Base-by-base conservation (phyloP, 2,113 vertebrate genomes). In the Neogale vison region DNA sequence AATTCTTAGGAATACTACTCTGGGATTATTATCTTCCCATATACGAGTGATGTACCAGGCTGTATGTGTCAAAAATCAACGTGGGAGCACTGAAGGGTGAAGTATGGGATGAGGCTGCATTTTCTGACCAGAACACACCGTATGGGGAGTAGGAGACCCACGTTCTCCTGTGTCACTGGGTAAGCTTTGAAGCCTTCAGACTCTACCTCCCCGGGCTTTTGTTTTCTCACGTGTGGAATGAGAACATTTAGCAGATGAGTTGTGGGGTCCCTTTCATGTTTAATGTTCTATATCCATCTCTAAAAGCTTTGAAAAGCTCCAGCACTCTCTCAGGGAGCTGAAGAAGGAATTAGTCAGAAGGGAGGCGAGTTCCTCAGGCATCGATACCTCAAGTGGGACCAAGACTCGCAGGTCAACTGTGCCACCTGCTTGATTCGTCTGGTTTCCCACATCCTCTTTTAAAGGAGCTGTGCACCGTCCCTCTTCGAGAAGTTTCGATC, bases 371-470 rank as follows among this genome's bases (percentile, higher is more conserved):
- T 92, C 47, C 55, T 72, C 31, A 72, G 47, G 42, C 17, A 3
- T 0, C 6, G 34, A 17, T 13, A 36, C 23, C 36, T 24, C 15
- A 1, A 1, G 20, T 34, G 39, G 79, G 45, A 77, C 55, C 0
- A 0, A 47, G 61, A 71, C 67, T 57, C 86, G 39, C 45, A 52
- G 55, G 71, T 39, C 47, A 72, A 6, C 71, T 6, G 23, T n/a
- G 57, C 61, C 87, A 97, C 85, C 93, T 96, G 85, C 67, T 84
- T 55, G 20, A 76, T 42, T 85, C 15, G 14, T 65, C 36, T 82
- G 77, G 57, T 69, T 92, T 95, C 77, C 77, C 81, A 96, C 97
- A 93, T 95, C 96, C 93, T 96, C 95, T 97, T 97, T 95, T 69
- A 69, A 92, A 92, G 88, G 84, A 42, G 17, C 39, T 63, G 1